phyloP scores from a whole-genome alignment of 53 echinoderm and acorn worm species.

The Echinometra lucunter region DNA sequence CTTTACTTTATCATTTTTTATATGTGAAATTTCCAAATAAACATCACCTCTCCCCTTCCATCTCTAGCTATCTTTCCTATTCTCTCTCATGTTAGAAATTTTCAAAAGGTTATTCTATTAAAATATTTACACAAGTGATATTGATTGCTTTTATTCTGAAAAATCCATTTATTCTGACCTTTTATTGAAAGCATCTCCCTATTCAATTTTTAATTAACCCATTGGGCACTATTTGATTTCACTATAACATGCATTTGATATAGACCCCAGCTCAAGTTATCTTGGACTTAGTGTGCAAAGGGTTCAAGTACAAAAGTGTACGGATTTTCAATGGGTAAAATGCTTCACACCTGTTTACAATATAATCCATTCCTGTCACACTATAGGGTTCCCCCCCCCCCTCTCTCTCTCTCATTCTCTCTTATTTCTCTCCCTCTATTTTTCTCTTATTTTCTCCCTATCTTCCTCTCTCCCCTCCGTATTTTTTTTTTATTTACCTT shows the following conservation, averaged over 20 bases:
- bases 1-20: no score
- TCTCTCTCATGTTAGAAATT: neutral
- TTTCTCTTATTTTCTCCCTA: no score
- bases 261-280: no score
- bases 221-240: no score
- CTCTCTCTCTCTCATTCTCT: neutral
- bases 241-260: no score
- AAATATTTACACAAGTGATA: neutral
- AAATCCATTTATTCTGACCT: neutral
- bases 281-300: no score
- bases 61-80: no score
- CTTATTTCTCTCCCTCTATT: no score
- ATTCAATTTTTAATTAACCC: neutral
- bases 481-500: neutral
- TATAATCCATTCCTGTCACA: neutral
- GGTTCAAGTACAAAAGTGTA: neutral
- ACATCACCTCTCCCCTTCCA: no score
- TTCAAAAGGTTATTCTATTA: neutral
- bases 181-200: neutral
- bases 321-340: neutral
- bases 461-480: no score
- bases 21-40: no score
- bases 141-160: neutral
- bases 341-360: constrained; percentile 1
- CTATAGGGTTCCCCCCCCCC: neutral